These are phyloP conservation scores for Caenorhabditis zanzibari DNA, from an alignment of 2,888 invertebrate genomes.

Conservation along the genomic window DNA sequence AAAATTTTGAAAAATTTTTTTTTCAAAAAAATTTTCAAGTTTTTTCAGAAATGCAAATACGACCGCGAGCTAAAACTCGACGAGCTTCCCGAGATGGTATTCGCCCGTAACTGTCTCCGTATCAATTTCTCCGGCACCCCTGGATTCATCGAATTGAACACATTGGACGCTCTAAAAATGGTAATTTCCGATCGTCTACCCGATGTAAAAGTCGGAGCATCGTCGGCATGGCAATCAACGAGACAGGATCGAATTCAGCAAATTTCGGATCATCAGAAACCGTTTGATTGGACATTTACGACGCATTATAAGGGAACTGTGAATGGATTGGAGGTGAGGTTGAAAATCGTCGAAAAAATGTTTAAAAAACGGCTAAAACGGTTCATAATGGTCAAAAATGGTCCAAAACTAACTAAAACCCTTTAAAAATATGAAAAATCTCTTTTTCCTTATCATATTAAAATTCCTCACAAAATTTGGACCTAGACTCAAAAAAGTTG, in stretches of 20 bases:
- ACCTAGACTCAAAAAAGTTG: no score
- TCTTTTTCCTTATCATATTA: no score
- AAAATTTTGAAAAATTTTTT: neutral
- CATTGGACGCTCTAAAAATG: conserved; percentile 92
- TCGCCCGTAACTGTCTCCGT: conserved; percentile 91
- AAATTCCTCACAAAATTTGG: no score
- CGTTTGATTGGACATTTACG: conserved; percentile 95
- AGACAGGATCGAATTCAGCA: conserved; percentile 67
- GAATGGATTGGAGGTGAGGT: conserved; percentile 49
- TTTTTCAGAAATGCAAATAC: conserved; percentile 76
- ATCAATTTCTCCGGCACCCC: conserved; percentile 85
- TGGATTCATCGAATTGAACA: conserved; percentile 91
- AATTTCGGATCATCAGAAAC: conserved; percentile 69
- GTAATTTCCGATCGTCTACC: conserved; percentile 86
- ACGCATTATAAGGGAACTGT: conserved; percentile 92
- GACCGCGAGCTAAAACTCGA: conserved; percentile 75
- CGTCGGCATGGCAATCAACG: conserved; percentile 79
- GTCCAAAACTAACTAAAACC: neutral
- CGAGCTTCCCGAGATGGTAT: conserved; percentile 94
- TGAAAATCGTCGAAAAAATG: neutral
- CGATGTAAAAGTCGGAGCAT: conserved; percentile 80
- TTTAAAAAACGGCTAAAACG: neutral
- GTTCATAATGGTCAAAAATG: neutral
- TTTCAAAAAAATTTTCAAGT: neutral
- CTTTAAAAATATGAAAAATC: no score